Conservation (phyloP, 2,888 invertebrate species). For the Gari tellinella region DNA sequence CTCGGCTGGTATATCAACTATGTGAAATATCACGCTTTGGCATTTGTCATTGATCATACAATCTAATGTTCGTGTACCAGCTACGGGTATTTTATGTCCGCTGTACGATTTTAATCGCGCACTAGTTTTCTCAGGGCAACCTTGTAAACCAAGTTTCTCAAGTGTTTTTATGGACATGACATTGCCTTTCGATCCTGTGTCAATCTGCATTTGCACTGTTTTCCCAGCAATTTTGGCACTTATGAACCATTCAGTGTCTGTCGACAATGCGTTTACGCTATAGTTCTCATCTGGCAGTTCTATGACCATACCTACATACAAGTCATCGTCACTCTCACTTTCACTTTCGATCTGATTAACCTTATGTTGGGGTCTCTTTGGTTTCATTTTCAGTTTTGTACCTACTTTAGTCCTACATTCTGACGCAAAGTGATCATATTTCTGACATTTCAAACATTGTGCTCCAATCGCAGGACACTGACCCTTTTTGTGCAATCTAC, state of each 20-base stretch:
- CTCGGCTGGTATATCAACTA: slow-evolving; percentile 16
- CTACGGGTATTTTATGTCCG: slow-evolving; percentile 17
- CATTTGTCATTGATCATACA: slow-evolving; percentile 17
- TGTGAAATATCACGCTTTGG: slow-evolving; percentile 20
- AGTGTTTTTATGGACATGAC: slow-evolving; percentile 13
- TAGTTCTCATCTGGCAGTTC: no score
- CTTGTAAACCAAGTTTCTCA: not conserved
- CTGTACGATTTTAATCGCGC: slow-evolving; percentile 17
- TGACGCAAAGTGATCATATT: not conserved
- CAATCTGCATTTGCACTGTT: slow-evolving; percentile 16
- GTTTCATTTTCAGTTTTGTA: no score
- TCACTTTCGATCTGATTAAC: not conserved
- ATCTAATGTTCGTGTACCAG: slow-evolving; percentile 3
- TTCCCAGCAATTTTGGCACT: slow-evolving; percentile 17
- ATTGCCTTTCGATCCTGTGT: slow-evolving; percentile 17
- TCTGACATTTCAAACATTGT: slow-evolving; percentile 16
- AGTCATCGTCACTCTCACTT: no score
- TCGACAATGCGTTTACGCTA: no score
- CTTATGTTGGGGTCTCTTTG: not conserved
- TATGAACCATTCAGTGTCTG: slow-evolving; percentile 27
- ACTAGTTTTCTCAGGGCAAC: not conserved
- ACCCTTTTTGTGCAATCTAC: not conserved
- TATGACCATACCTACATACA: no score
- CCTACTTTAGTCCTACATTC: no score
- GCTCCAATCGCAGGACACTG: slow-evolving; percentile 10